Evolutionary conservation across 2,113 vertebrate genomes (phyloP).

Genomic region (Apodemus speciosus): DNA sequence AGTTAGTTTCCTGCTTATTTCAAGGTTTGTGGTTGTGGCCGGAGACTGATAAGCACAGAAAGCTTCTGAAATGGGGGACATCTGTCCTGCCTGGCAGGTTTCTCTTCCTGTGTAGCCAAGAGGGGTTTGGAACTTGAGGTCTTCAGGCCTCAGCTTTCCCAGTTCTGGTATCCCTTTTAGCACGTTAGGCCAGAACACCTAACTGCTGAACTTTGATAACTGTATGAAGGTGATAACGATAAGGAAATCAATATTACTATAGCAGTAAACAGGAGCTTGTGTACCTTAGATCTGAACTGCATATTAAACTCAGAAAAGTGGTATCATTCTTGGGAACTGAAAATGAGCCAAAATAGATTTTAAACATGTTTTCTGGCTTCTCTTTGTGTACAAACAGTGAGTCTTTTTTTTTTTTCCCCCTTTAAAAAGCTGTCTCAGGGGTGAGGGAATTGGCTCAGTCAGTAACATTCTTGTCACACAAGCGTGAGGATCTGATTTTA

Average conservation of each 20-base stretch:
- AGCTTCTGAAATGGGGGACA: background rate
- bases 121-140: background rate
- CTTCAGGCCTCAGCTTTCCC: background rate
- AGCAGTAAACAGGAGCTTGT: background rate
- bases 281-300: background rate
- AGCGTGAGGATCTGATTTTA: background rate
- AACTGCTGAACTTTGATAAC: background rate
- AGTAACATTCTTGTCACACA: background rate
- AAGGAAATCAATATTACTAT: slow-evolving; percentile 7
- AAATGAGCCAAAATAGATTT: slow-evolving; percentile 20
- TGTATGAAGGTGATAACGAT: background rate
- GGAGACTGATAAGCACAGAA: background rate
- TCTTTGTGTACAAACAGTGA: slow-evolving; percentile 17
- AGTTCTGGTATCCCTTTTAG: background rate
- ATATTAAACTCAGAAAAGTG: background rate
- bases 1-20: background rate
- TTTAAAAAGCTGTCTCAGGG: background rate
- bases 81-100: background rate
- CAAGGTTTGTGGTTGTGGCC: slow-evolving; percentile 2
- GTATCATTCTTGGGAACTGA: background rate
- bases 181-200: background rate
- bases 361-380: background rate
- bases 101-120: background rate
- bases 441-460: background rate
- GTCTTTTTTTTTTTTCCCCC: no score